Percentiles rank a stretch among this genome's conserved stretches.
phyloP scores from a whole-genome alignment of 2,113 vertebrate species.

The Tonatia bakeri region DNA sequence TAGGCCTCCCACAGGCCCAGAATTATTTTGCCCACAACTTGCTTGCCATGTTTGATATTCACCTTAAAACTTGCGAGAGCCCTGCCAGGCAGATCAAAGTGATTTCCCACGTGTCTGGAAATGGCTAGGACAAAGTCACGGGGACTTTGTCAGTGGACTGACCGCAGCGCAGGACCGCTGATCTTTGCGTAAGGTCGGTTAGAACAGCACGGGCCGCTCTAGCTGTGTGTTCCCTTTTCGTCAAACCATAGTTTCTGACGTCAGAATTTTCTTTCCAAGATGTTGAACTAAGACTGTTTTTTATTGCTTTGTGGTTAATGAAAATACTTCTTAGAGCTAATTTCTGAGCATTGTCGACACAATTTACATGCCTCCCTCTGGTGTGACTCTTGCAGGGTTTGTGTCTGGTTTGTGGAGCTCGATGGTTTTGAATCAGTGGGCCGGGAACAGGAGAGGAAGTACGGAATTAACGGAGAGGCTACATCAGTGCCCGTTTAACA shows the following conservation, averaged over 20 bases:
- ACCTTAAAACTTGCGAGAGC: neutral
- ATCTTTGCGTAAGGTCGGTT: neutral
- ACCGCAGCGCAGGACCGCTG: neutral
- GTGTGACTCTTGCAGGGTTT: neutral
- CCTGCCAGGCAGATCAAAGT: neutral
- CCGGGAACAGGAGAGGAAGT: neutral
- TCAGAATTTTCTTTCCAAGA: slow-evolving; percentile 19
- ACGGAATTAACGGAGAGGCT: neutral
- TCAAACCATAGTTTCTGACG: neutral
- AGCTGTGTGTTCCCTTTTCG: neutral
- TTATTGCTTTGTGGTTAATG: neutral
- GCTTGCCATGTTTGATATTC: neutral
- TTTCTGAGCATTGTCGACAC: neutral
- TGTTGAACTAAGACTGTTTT: neutral
- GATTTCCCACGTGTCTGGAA: neutral
- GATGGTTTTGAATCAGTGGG: neutral
- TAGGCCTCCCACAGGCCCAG: neutral
- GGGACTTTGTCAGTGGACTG: neutral
- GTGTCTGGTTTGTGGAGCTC: neutral
- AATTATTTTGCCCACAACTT: neutral
- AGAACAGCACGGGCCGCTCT: neutral
- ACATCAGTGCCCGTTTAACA: neutral
- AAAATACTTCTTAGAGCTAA: neutral
- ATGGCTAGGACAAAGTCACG: neutral
- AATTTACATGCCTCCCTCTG: neutral